A percentile compares a stretch with the other conserved stretches of the same genome.
Evolutionary conservation across 2,113 vertebrate genomes (phyloP).

Genomic region (Sciurus niger): DNA sequence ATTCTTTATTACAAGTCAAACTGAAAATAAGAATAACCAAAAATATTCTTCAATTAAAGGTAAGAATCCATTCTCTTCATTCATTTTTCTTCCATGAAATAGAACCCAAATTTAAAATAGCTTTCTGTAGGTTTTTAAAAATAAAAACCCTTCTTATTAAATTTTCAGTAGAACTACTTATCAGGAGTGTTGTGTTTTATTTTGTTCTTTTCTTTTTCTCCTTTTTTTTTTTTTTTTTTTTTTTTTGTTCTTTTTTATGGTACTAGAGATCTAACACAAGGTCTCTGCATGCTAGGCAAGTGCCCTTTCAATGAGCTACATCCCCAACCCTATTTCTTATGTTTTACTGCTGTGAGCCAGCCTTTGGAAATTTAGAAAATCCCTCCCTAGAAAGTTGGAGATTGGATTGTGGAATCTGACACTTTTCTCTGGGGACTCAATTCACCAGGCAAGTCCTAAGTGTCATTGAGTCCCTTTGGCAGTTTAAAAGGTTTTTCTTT

Average conservation of each 20-base stretch:
- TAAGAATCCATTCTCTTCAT: not conserved
- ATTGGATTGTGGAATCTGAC: not conserved
- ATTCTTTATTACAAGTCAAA: not conserved
- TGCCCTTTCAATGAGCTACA: not conserved
- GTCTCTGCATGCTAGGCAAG: not conserved
- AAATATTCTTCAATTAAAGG: not conserved
- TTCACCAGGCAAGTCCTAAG: not conserved
- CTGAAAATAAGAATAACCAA: not conserved
- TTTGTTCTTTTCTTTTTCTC: not conserved
- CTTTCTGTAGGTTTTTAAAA: not conserved
- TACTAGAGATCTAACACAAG: not conserved
- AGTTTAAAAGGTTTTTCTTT: slow-evolving; percentile 28
- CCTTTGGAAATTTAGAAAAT: not conserved
- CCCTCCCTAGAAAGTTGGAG: not conserved
- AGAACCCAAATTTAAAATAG: not conserved
- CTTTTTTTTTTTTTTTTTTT: not conserved
- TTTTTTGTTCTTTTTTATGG: not conserved
- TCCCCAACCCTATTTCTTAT: not conserved
- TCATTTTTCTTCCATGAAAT: not conserved
- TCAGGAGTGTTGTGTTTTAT: not conserved
- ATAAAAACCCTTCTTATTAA: not conserved
- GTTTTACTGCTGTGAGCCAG: not conserved
- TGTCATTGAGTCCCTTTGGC: not conserved
- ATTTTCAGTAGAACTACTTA: not conserved
- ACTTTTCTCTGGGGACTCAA: not conserved